A percentile compares a stretch with the other conserved stretches of the same genome.
phyloP scores from a whole-genome alignment of 2,888 invertebrate species.

The Aporophyla nigra region DNA sequence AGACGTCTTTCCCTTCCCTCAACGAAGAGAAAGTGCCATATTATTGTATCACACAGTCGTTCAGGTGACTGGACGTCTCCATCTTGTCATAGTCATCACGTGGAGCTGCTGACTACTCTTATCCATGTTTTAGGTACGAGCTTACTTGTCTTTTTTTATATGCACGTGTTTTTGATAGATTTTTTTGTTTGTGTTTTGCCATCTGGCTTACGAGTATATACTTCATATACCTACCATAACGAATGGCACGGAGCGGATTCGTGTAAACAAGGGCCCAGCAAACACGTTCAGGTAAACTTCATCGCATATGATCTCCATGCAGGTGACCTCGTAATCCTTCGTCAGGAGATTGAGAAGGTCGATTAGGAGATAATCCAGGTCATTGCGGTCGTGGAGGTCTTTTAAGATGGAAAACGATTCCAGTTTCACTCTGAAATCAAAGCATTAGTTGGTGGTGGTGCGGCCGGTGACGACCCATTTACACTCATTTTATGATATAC shows the following conservation, averaged over 20 bases:
- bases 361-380: conserved; percentile 80
- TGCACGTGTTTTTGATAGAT: too few relatives aligned
- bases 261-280: conserved; percentile 85
- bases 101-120: not conserved
- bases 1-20: not conserved
- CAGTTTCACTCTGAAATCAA: conserved; percentile 68
- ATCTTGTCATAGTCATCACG: not conserved
- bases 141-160: too few relatives aligned
- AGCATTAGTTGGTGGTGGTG: not conserved
- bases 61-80: too few relatives aligned
- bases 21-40: not conserved
- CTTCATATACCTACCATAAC: conserved; percentile 85
- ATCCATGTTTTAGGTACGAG: too few relatives aligned
- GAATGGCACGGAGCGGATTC: conserved; percentile 85
- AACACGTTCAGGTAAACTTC: conserved; percentile 89
- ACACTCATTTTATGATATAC: too few relatives aligned
- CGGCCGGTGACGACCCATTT: not conserved
- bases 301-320: conserved; percentile 90
- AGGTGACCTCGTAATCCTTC: conserved; percentile 82
- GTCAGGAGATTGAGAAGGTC: conserved; percentile 78
- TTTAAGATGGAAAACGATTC: conserved; percentile 73
- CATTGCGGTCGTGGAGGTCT: conserved; percentile 73
- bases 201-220: too few relatives aligned
- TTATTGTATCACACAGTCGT: not conserved
- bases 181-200: too few relatives aligned